Base-by-base conservation (phyloP, 2,888 invertebrate genomes). In the Dolomedes plantarius region DNA sequence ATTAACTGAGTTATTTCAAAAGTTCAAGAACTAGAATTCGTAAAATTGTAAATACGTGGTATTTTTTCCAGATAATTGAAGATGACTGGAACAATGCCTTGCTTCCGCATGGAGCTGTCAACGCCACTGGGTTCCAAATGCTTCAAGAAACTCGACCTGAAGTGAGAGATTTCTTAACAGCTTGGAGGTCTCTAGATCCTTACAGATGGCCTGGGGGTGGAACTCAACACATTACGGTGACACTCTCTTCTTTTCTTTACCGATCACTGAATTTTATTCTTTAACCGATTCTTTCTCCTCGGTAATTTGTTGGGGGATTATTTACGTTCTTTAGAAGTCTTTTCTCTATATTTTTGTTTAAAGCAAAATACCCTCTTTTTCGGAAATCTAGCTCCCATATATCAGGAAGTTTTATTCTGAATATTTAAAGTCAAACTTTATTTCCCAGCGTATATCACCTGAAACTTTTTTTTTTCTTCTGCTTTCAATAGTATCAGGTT, bases 51-150 rank as follows among this genome's bases (percentile, higher is more conserved):
- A n/a, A n/a, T n/a, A n/a, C n/a, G n/a, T n/a, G n/a, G n/a, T n/a
- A n/a, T n/a, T n/a, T n/a, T 62, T 50, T 32, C 3, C 92, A 97
- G 97, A 96, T 97, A 91, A 97, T 98, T 96, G 97, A 98, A 92
- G 98, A 98, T 92, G 94, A 96, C 91, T 97, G 97, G 96, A 97
- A 98, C 91, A 95, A 95, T 90, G 97, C 97, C 93, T 95, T 98
- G 90, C 96, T 96, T 90, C 97, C 98, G 93, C 98, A 96, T 91
- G 98, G 98, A 74, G 98, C 98, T 90, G 96, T 99, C 91, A 99
- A 99, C 93, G 97, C 99, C 90, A 98, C 98, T 32, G 99, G 98
- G 87, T 99, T 99, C 92, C 95, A 98, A 90, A 96, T 99, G 91
- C 95, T 98, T 89, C 97, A 98, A 92, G 94, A 94, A 90, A 94